Evolutionary conservation across 2,797 vertebrate species (phyloP), one percentile per base, ranked within the genome.

Genomic region (Mormyrus hasselquistii): DNA sequence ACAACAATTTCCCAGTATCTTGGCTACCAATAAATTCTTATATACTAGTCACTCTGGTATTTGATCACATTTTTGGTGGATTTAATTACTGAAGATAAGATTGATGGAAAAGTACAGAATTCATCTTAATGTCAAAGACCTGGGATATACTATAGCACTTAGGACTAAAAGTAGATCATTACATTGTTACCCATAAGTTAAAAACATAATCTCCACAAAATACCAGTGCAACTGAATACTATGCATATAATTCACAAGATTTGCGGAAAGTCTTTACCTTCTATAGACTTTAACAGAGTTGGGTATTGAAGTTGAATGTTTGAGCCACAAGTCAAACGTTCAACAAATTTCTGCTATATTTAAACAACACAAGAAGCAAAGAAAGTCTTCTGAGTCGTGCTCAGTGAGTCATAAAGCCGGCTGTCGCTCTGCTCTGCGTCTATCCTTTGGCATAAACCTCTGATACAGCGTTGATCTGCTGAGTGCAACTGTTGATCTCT

Each of bases 301-400:
- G 19, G 38, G 8, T 44, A 82, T 19, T 82, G 76, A 47, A 8
- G 76, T 82, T 47, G 76, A 2, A 82, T 82, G 41, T 82, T 82
- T 44, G 38, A 22, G 76, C 16, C 41, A 82, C 41, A 47, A 82
- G 38, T 82, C 38, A 82, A 82, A 82, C 0, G 76, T 79, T 41
- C 41, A 47, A 82, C 19, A 82, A 44, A 82, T 44, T 47, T 82
- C 41, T 82, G 76, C 76, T 82, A 82, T 82, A 82, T 82, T 82
- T 82, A 82, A 82, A 82, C 76, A 82, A 47, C 76, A n/a, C 41
- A 82, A 82, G 41, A 82, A n/a, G 41, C 38, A 22, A 82, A 82
- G 41, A 82, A 82, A 82, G 76, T 47, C 41, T 44, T 44, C 14
- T n/a, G 41, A 82, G 76, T 41, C 6, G 0, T 82, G 19, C 76